Evolutionary conservation across 2,888 invertebrate species (phyloP).

Genomic region (Caprella mutica): DNA sequence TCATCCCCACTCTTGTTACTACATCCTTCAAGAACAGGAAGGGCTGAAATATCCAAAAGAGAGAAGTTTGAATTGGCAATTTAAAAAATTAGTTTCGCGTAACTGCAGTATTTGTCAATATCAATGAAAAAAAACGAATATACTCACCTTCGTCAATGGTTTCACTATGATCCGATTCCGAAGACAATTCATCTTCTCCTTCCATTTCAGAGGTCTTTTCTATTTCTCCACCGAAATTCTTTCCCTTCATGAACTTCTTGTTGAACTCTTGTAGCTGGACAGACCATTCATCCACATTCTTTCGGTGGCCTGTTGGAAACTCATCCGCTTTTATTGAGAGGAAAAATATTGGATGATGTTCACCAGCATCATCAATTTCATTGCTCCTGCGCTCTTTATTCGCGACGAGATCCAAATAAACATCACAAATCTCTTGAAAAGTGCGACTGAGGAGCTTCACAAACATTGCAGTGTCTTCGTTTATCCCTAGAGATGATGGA

Average conservation of each 20-base stretch:
- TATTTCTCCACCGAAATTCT: slow-evolving; percentile 10
- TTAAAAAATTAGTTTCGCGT: too few species aligned
- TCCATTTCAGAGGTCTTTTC: slow-evolving; percentile 2
- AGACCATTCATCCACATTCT: slow-evolving; percentile 26
- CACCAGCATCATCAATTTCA: slow-evolving; percentile 41
- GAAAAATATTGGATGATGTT: slow-evolving; percentile 48
- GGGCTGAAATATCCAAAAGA: too few species aligned
- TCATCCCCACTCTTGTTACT: too few species aligned
- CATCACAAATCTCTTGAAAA: slow-evolving; percentile 45
- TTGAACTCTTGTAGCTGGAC: slow-evolving; percentile 29
- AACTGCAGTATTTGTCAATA: too few species aligned
- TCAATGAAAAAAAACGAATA: too few species aligned
- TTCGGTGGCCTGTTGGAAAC: slow-evolving; percentile 37
- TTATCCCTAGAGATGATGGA: slow-evolving; percentile 37
- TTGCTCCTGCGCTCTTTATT: slow-evolving; percentile 45
- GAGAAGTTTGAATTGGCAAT: too few species aligned
- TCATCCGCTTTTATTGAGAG: slow-evolving; percentile 50
- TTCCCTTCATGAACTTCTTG: slow-evolving; percentile 21
- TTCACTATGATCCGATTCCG: too few species aligned
- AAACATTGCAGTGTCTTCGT: slow-evolving; percentile 16
- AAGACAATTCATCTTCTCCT: slow-evolving; percentile 7
- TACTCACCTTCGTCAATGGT: too few species aligned
- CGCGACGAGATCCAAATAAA: slow-evolving; percentile 45
- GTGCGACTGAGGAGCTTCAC: slow-evolving; percentile 37
- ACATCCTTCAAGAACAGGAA: too few species aligned